Evolutionary conservation across 1,140 invertebrate species (phyloP), one percentile per base, ranked within the genome.

Genomic region (Drosophila triauraria): DNA sequence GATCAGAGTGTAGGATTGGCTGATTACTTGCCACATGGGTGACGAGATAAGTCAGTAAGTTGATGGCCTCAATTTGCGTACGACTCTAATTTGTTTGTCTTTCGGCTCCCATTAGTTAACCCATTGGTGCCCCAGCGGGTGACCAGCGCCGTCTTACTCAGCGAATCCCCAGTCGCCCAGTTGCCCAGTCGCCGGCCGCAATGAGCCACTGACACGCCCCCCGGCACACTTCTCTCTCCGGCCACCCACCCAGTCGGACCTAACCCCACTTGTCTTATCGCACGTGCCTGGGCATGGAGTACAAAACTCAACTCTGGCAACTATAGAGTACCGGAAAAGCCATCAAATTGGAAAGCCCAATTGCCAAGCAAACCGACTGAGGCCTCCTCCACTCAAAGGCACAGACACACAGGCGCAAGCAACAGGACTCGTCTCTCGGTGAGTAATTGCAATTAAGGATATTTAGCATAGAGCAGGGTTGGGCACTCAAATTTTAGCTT

Each of bases 71-170:
- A 43, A 72, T 71, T 50, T 74, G 70, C 56, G 70, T 71, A 70
- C 51, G 69, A 72, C 53, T 74, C 44, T 74, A 74, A 74, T 74
- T 72, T 74, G 54, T 74, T 74, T 74, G 70, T 68, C 57, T 72
- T 60, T 51, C 27, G 68, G 46, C 69, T 60, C 46, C 38, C 67
- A 50, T 50, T 51, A 74, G 70, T 72, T 43, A 60, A 74, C 65
- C 68, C 69, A 71, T 72, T 71, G 68, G 65, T 69, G 65, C 44
- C 53, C 67, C 68, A 71, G 27, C 38, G 68, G 67, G 48, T 68
- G 63, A 70, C 63, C 67, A 56, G 23, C 48, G 47, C 32, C 63
- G 40, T 56, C 32, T 70, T 68, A 63, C 67, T 54, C 38, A 42
- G 47, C 46, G 50, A 38, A 53, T 53, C 62, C 67, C 67, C 38